A percentile compares a stretch with the other conserved stretches of the same genome.
These are phyloP conservation scores for Orientallactaga sibirica DNA, from an alignment of 2,797 vertebrate genomes.

Conservation along the genomic window DNA sequence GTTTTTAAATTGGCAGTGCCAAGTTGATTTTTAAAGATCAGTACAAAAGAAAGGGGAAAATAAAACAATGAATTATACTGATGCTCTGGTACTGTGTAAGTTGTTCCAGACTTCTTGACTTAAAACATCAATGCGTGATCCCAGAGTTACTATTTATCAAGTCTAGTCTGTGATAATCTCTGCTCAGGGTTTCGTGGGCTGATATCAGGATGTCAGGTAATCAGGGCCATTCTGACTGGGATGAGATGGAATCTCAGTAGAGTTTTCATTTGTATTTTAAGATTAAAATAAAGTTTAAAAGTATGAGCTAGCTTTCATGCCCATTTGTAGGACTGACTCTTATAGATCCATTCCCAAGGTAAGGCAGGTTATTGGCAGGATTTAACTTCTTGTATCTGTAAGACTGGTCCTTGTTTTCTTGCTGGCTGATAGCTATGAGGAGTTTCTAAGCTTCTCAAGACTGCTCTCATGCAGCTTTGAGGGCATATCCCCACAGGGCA, in stretches of 20 bases:
- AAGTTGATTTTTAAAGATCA: neutral
- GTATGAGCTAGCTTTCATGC: too few relatives aligned
- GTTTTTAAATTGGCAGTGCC: slow-evolving; percentile 1
- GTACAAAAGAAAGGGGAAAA: neutral
- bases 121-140: neutral
- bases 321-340: too few relatives aligned
- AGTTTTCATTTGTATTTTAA: too few relatives aligned
- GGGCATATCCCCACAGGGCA: neutral
- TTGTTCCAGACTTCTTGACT: neutral
- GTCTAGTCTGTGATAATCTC: neutral
- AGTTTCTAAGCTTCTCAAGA: neutral
- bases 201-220: neutral
- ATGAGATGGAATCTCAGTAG: too few relatives aligned
- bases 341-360: too few relatives aligned
- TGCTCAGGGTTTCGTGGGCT: too few relatives aligned
- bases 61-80: neutral
- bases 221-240: too few relatives aligned
- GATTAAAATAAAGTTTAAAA: too few relatives aligned
- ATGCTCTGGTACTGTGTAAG: neutral
- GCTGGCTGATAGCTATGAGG: neutral
- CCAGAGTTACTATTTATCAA: neutral
- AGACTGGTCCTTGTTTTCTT: neutral
- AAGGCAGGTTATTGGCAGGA: neutral
- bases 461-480: neutral
- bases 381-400: too few relatives aligned